Conservation (phyloP, 2,113 vertebrate species). For the Callopanchax toddi region DNA sequence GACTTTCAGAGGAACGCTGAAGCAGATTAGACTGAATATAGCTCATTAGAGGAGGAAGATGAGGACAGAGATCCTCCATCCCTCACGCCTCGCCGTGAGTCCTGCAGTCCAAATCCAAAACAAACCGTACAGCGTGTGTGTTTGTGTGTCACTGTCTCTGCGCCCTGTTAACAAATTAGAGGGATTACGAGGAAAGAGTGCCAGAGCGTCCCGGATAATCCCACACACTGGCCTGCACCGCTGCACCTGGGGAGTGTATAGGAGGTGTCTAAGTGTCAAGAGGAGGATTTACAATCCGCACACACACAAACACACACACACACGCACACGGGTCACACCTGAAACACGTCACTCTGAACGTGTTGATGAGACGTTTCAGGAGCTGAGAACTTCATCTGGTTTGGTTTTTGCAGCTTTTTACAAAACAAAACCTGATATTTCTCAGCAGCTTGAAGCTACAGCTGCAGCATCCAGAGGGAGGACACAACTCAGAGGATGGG, state of each 20-base stretch:
- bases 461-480: background rate
- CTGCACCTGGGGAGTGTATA: conserved; percentile 63
- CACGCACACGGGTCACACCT: conserved; percentile 7
- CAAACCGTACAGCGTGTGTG: conserved; percentile 39
- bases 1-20: background rate
- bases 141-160: conserved; percentile 57
- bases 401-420: too few relatives aligned
- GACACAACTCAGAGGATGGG: too few relatives aligned
- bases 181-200: conserved; percentile 76
- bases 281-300: conserved; percentile 43
- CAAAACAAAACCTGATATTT: too few relatives aligned
- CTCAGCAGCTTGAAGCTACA: too few relatives aligned
- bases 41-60: conserved; percentile 50
- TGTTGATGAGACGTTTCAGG: background rate
- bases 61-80: conserved; percentile 10
- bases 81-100: conserved; percentile 13
- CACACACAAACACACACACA: conserved; percentile 30
- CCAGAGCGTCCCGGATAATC: conserved; percentile 74
- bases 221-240: conserved; percentile 64
- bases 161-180: conserved; percentile 80
- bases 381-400: too few relatives aligned
- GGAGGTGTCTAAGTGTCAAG: conserved; percentile 8
- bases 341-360: conserved; percentile 14
- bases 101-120: conserved; percentile 29
- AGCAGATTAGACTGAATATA: conserved; percentile 61